phyloP scores from a whole-genome alignment of 1,140 invertebrate species.

The Scaptomyza montana region DNA sequence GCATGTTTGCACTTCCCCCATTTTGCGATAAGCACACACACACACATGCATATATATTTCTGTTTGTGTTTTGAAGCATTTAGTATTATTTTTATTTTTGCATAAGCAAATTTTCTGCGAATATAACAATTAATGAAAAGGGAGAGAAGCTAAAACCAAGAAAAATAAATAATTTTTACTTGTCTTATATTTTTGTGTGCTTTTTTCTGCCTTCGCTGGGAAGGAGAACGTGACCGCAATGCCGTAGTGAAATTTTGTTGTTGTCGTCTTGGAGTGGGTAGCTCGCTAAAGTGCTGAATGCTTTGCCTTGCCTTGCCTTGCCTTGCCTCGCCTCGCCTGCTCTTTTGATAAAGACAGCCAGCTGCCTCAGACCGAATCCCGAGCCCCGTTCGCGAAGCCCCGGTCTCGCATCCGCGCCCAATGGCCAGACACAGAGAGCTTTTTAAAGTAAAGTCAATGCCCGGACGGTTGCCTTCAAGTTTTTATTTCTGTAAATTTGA shows the following conservation, averaged over 20 bases:
- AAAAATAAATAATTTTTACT: constrained; percentile 43
- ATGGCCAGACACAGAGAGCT: constrained; percentile 12
- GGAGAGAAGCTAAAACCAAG: constrained; percentile 43
- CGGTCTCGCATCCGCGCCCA: constrained; percentile 39
- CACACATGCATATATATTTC: constrained; percentile 29
- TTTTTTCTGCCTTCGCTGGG: constrained; percentile 34
- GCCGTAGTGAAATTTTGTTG: constrained; percentile 46
- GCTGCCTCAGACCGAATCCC: constrained; percentile 14
- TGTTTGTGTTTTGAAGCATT: constrained; percentile 15
- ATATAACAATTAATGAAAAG: constrained; percentile 76
- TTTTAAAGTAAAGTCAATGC: constrained; percentile 56
- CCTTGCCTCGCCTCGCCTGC: too few species aligned
- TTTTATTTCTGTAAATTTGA: constrained; percentile 2
- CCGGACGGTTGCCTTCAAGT: constrained; percentile 46
- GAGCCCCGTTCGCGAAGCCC: not conserved
- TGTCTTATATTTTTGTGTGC: constrained; percentile 12
- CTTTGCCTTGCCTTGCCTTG: not conserved
- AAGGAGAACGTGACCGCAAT: constrained; percentile 78
- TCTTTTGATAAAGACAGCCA: constrained; percentile 46
- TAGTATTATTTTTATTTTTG: constrained; percentile 34
- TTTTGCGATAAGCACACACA: constrained; percentile 36
- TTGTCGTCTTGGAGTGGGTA: constrained; percentile 48
- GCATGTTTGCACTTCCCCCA: constrained; percentile 43
- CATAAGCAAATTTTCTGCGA: constrained; percentile 70
- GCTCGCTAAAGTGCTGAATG: constrained; percentile 8